Evolutionary conservation across 2,888 invertebrate genomes (phyloP), one percentile per base, ranked within the genome.

Genomic region (Liposcelis brunnea): DNA sequence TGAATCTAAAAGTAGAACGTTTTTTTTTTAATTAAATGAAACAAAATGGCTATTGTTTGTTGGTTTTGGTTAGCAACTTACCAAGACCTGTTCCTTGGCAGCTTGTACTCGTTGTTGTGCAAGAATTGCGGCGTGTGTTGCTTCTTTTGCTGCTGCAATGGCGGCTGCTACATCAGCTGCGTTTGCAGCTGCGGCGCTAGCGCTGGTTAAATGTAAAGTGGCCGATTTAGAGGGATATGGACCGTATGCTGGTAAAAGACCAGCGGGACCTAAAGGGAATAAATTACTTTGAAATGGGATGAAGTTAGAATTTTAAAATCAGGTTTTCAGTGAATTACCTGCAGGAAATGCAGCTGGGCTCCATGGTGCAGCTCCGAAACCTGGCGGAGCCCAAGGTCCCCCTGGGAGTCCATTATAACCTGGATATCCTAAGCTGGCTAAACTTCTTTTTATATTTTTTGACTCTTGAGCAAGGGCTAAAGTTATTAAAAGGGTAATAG

Each of bases 91-190:
- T 1, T 75, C 72, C 55, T 80, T 79, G 1, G 80, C 72, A 1
- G 75, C 72, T 0, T 79, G 80, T 5, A 81, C 63, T 54, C 76
- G 70, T 48, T 79, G 78, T 49, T 81, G 80, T 2, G 80, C 49
- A 15, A 59, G 61, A 1, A 62, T 58, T 35, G 82, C 81, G 45
- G 76, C 76, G 1, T 72, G 66, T 1, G 78, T 75, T 0, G 81
- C 81, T 50, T 80, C 75, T 54, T 80, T 80, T 0, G 82, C 83
- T 0, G 76, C 75, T 2, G 80, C 75, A 43, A 82, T 73, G 1
- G 80, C 77, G 31, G 76, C 72, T 1, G 80, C 71, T 19, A 81
- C 78, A 52, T 81, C 81, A 0, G 74, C 71, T 10, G 76, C 55
- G 50, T 64, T 62, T 1, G 75, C 43, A 69, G 53, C 52, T 7